Base-by-base conservation (phyloP, 2,113 vertebrate species). In the Hassar affinis region DNA sequence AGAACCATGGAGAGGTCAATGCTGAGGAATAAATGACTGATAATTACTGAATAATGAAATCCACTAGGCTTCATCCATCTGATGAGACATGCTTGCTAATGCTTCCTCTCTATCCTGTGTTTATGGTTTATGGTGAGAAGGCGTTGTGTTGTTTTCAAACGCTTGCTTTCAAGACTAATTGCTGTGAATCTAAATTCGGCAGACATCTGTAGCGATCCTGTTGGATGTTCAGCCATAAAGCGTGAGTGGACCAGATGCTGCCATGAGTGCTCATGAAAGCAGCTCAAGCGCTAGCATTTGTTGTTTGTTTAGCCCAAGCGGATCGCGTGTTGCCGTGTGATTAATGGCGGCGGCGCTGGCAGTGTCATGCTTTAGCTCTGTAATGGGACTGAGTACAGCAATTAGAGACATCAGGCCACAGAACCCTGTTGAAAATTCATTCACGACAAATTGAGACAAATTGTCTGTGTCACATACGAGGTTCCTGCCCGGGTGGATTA, bases 381-480 rank as follows among this genome's bases (percentile, higher is more conserved):
- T 85, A 84, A 88, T 77, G 51, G 77, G 62, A 77, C 57, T 38
- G 68, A 85, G 59, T 69, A 80, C 54, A 79, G 59, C 82, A 86
- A 88, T 86, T 82, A 86, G 38, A 84, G 80, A 20, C 69, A 76
- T 62, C 78, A 85, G 86, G 81, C 69, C 69, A 56, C 4, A 61
- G 49, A 45, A 69, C 61, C 68, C 75, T 85, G 80, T 45, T 85
- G 84, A 83, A 80, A 69, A 75, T 80, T 76, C 45, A 77, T 83
- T 83, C 62, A 33, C 33, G 35, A 76, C 77, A 69, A 82, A 85
- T 83, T 80, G 80, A 85, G 82, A 88, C 77, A 82, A 86, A 86
- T 80, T 76, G 42, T 83, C 27, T 59, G 59, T 25, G 79, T n/a
- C 20, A 68, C 77, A 68, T 47, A 77, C 49, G 77, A 85, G 80